Base-by-base conservation (phyloP, 2,113 vertebrate species). In the Ranitomeya variabilis region DNA sequence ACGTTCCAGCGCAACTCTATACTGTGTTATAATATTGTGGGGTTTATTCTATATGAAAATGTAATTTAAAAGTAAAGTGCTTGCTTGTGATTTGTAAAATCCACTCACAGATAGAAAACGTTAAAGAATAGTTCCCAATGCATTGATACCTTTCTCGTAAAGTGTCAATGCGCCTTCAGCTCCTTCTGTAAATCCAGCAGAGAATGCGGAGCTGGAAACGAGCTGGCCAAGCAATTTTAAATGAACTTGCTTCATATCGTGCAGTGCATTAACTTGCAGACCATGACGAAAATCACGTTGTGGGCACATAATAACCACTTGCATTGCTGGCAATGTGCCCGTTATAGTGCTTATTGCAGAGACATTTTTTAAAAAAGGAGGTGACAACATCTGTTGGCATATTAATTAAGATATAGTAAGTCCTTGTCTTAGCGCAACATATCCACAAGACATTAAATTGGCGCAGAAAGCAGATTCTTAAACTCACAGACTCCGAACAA, bases 321-420 rank as follows among this genome's bases (percentile, higher is more conserved):
- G 64, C 23, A 16, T 88, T 73, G 12, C 55, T 82, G 87, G 87
- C 87, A 88, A 21, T 16, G 10, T 82, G 87, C 87, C 87, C 79
- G 64, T 81, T 37, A 55, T 16, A 14, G 54, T 45, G 52, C 26
- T 83, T 74, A 88, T 88, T 69, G 26, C 60, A 62, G 31, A 74
- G 87, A 88, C 67, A 83, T 80, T 62, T 80, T 62, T 82, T 21
- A 55, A 69, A 87, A 77, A 81, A 57, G 77, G 55, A 81, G 80
- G 66, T 62, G 80, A 83, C 69, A n/a, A 73, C 12, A 15, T 45
- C 64, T 57, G 62, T 45, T 87, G 78, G 86, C 86, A 87, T 57
- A 81, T 87, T 87, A n/a, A 80, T 81, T 87, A 81, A 87, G 86
- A 87, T 87, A 87, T 81, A 87, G 54, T 64, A 88, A 88, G 67